Percentiles rank a stretch among this genome's conserved stretches.
Evolutionary conservation across 2,113 vertebrate species (phyloP).

Genomic region (Pterocles burchelli): DNA sequence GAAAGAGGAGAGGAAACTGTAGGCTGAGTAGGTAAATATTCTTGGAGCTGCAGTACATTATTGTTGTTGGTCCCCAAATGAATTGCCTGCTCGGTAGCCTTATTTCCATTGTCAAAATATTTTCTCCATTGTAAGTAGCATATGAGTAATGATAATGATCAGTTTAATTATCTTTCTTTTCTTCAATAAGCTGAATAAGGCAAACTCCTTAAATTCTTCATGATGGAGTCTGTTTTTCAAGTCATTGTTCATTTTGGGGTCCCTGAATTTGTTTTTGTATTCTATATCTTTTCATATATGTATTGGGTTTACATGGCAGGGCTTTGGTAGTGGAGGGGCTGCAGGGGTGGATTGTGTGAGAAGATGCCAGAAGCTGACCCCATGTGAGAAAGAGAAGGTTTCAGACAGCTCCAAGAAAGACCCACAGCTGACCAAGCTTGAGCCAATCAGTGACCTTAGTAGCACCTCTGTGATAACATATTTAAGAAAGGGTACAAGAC

Average conservation of each 20-base stretch:
- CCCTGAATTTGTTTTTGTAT: neutral
- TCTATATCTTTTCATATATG: neutral
- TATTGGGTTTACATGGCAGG: neutral
- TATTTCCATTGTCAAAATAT: neutral
- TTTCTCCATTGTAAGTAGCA: neutral
- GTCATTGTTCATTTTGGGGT: neutral
- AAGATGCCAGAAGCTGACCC: neutral
- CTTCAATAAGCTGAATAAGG: neutral
- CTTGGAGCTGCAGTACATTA: neutral
- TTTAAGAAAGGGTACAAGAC: neutral
- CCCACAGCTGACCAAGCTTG: neutral
- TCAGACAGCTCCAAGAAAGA: neutral
- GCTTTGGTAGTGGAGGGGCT: neutral
- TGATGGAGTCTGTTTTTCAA: neutral
- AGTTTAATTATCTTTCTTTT: neutral
- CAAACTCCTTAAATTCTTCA: neutral
- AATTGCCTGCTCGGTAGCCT: neutral
- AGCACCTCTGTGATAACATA: neutral
- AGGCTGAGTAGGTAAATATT: neutral
- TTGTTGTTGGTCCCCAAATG: neutral
- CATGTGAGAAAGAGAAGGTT: neutral
- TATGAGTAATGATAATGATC: neutral
- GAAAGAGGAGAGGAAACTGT: neutral
- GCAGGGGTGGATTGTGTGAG: neutral
- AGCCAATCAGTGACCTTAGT: neutral